Conservation (phyloP, 2,797 vertebrate genomes). For the Alfaro cultratus region DNA sequence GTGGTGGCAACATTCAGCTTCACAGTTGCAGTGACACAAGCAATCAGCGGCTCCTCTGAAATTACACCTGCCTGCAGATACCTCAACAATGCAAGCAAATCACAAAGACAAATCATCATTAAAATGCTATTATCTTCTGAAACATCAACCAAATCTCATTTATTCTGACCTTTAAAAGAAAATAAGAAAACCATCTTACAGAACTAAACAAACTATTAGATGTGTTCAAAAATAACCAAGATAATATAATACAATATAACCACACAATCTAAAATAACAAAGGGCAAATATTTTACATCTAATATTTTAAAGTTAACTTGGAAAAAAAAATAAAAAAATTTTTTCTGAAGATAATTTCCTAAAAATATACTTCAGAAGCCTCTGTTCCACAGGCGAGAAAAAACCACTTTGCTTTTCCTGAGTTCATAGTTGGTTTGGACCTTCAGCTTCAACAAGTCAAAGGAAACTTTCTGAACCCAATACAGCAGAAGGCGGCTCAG, state of each 20-base stretch:
- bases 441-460: neutral
- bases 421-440: neutral
- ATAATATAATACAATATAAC: neutral
- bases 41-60: constrained; percentile 39
- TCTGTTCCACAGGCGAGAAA: neutral
- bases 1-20: constrained; percentile 13
- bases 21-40: constrained; percentile 14
- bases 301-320: neutral
- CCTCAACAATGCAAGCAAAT: constrained; percentile 55
- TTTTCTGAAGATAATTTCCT: neutral
- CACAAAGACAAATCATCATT: constrained; percentile 42
- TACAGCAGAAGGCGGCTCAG: no score
- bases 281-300: neutral
- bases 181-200: constrained; percentile 15
- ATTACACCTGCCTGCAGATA: constrained; percentile 48
- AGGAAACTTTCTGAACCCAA: neutral
- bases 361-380: neutral
- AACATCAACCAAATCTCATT: constrained; percentile 58
- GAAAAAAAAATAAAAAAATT: neutral
- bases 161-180: constrained; percentile 67
- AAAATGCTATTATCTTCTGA: constrained; percentile 49
- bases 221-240: constrained; percentile 7
- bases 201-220: constrained; percentile 3
- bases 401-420: neutral
- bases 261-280: neutral